phyloP scores from a whole-genome alignment of 2,888 invertebrate species.

The Chrysolina americana region DNA sequence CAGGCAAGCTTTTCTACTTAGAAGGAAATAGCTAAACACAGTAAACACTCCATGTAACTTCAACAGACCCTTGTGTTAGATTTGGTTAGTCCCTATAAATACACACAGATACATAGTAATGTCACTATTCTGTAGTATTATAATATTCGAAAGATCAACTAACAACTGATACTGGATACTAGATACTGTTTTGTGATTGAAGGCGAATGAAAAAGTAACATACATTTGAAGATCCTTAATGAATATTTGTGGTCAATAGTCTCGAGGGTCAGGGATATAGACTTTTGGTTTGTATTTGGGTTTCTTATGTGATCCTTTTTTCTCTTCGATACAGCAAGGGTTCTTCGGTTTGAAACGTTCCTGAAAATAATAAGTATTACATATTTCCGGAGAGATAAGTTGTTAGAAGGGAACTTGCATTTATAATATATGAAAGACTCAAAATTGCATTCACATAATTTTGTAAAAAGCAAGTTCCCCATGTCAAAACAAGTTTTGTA shows the following conservation, averaged over 20 bases:
- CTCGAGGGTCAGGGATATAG: conserved; percentile 35
- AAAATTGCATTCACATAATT: conserved; percentile 25
- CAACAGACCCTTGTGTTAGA: too few relatives aligned
- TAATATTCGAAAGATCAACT: too few relatives aligned
- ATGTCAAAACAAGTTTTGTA: conserved; percentile 23
- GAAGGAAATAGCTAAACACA: too few relatives aligned
- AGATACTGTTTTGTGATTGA: too few relatives aligned
- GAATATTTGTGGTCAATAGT: conserved; percentile 31
- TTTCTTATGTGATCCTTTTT: conserved; percentile 20
- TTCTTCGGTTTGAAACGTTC: conserved; percentile 37
- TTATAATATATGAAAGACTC: conserved; percentile 21
- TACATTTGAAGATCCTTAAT: neutral
- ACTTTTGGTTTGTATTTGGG: conserved; percentile 33
- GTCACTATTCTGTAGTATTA: too few relatives aligned
- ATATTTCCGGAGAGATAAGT: neutral
- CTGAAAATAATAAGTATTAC: conserved; percentile 34
- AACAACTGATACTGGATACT: too few relatives aligned
- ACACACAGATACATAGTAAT: too few relatives aligned
- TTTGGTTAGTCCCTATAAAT: too few relatives aligned
- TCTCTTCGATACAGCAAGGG: conserved; percentile 41
- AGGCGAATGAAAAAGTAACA: too few relatives aligned
- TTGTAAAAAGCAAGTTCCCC: conserved; percentile 46
- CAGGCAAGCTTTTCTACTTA: too few relatives aligned
- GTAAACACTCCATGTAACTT: too few relatives aligned
- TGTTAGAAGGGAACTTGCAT: conserved; percentile 44